Evolutionary conservation across 2,888 invertebrate species (phyloP), one percentile per base, ranked within the genome.

Genomic region (Dicycla oo): DNA sequence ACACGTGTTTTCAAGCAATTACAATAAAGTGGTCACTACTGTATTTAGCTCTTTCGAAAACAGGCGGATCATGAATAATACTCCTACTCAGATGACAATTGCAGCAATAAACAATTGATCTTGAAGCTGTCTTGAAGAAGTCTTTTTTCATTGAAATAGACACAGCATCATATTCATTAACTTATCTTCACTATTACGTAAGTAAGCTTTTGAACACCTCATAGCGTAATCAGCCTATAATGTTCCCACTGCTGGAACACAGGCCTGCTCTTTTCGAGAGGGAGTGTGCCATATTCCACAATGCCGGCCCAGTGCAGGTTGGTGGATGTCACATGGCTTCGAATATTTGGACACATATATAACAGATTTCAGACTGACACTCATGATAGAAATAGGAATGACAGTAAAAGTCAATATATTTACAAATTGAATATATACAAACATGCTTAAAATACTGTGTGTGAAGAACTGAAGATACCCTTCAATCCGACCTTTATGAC

Each of bases 381-480:
- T 7, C 11, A 49, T 49, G 53, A 57, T 13, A 58, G 43, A 66
- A 61, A 57, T 13, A 58, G 43, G 63, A 61, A n/a, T n/a, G n/a
- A n/a, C n/a, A n/a, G n/a, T n/a, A n/a, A 63, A 69, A 54, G 62
- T 60, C 63, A 67, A 71, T 73, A 43, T 63, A 63, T 69, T 73
- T 43, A 78, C 80, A 80, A 84, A 85, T 86, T 84, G 81, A 82
- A 86, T 78, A 68, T 78, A 86, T 85, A 88, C 78, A 88, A 75
- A 78, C 65, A 80, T 66, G 54, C 67, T 69, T 75, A 63, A 85
- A 86, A 86, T 86, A 74, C 73, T 61, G 20, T 64, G 73, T 73
- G 72, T 73, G 64, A 64, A 38, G 49, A 73, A 60, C 51, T 47
- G 23, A 53, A 60, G 54, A 69, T 69, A 79, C 58, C 69, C 66